phyloP scores from a whole-genome alignment of 2,113 vertebrate genomes.

The Gadus chalcogrammus region DNA sequence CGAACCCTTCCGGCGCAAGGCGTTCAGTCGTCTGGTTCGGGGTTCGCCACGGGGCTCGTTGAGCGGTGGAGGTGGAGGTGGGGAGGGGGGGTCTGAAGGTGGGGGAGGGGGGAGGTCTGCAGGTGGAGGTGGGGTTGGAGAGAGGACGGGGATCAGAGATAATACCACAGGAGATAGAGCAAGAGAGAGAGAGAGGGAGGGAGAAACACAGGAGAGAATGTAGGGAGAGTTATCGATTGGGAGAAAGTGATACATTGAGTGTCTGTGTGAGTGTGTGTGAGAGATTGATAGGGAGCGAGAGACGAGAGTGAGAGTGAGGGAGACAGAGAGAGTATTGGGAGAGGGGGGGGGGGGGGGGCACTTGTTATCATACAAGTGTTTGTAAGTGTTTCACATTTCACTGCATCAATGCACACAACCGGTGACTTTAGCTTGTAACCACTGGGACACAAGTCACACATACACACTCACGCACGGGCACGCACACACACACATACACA shows the following conservation, averaged over 20 bases:
- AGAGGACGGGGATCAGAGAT: background rate
- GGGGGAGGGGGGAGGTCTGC: too few relatives aligned
- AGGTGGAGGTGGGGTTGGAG: background rate
- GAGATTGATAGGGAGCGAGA: background rate
- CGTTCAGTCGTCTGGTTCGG: too few relatives aligned
- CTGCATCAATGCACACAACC: slow-evolving; percentile 14
- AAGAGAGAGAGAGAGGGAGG: slow-evolving; percentile 5
- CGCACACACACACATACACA: slow-evolving; percentile 5
- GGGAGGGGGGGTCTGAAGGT: too few relatives aligned
- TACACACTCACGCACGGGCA: slow-evolving; percentile 5
- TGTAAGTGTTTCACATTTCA: slow-evolving; percentile 20
- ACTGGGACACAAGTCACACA: slow-evolving; percentile 6
- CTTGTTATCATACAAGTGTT: slow-evolving; percentile 21
- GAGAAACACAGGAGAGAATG: slow-evolving; percentile 6
- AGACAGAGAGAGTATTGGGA: background rate
- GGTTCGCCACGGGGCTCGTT: too few relatives aligned
- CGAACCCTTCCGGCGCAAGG: too few relatives aligned
- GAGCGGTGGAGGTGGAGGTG: too few relatives aligned
- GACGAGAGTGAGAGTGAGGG: slow-evolving; percentile 25
- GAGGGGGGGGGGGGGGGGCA: slow-evolving; percentile 4
- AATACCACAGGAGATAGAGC: background rate
- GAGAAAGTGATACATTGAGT: slow-evolving; percentile 25
- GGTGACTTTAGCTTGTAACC: slow-evolving; percentile 21
- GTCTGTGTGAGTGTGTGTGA: background rate
- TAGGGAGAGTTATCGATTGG: slow-evolving; percentile 24